Base-by-base conservation (phyloP, 2,888 invertebrate genomes). In the Heteropelma amictum region DNA sequence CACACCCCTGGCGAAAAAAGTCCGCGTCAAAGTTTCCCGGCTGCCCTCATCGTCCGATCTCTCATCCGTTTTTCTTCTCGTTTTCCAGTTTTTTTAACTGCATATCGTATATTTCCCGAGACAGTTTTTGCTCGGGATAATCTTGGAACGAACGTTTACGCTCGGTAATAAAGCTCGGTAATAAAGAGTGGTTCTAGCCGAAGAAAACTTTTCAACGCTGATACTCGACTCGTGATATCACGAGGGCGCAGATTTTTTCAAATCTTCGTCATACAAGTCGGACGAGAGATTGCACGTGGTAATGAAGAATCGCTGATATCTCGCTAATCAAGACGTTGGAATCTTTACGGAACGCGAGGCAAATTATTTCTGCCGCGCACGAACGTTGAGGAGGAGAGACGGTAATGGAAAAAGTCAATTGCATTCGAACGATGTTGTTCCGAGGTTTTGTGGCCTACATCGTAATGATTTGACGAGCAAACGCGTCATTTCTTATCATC, bases 91-190 rank as follows among this genome's bases (percentile, higher is more conserved):
- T n/a, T n/a, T n/a, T n/a, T n/a, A n/a, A n/a, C n/a, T n/a, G n/a
- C n/a, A n/a, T n/a, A n/a, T n/a, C n/a, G n/a, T n/a, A n/a, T n/a
- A n/a, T n/a, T n/a, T n/a, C n/a, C n/a, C n/a, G n/a, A n/a, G n/a
- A n/a, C n/a, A n/a, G n/a, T n/a, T n/a, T n/a, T n/a, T n/a, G n/a
- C n/a, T n/a, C n/a, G n/a, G n/a, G n/a, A n/a, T n/a, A n/a, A n/a
- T 60, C 40, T 69, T 69, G n/a, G n/a, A n/a, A 69, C 51, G 60
- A 14, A 60, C 58, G 40, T 42, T 68, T 60, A 68, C 28, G 47
- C 60, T 51, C 38, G 49, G 58, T 58, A 51, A 58, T 68, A 38
- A 58, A 23, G 47, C 35, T n/a, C n/a, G n/a, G n/a, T n/a, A n/a
- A n/a, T n/a, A n/a, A n/a, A n/a, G n/a, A n/a, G n/a, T n/a, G n/a